Evolutionary conservation across 2,797 vertebrate species (phyloP), one percentile per base, ranked within the genome.

Genomic region (Morelia viridis): DNA sequence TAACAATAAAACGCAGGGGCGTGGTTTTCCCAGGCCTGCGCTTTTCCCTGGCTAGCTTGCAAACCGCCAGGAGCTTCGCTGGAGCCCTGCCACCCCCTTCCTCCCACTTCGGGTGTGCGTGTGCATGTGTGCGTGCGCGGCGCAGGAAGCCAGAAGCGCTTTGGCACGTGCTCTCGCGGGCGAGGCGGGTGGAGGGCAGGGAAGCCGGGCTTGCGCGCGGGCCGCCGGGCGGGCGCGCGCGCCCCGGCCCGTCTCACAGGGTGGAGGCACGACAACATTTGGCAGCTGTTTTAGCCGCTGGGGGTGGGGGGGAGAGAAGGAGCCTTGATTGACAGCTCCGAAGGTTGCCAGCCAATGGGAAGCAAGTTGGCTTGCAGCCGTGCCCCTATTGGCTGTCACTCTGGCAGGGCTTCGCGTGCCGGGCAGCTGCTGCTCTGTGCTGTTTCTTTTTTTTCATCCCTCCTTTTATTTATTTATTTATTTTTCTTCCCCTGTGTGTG

Each of bases 341-440:
- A 88, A 4, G 95, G 89, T 92, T 4, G 91, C 6, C 96, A 96
- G 97, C 98, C 98, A 98, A 98, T 98, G 91, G 95, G 93, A 95
- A 80, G 9, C 0, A 3, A 62, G 95, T 97, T 97, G 97, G 97
- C 97, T 97, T 96, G 96, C 95, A 1, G 96, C 95, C 90, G 94
- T 91, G 93, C 91, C 91, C 89, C 96, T 95, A 96, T 98, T 98
- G 98, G 98, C 98, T 95, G 96, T 89, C 88, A 83, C 95, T 97
- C 97, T 94, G 96, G 96, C 96, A 97, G 97, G 96, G 97, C 97
- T 97, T 98, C 98, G 98, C 98, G 98, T 98, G 98, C 98, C 98
- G 96, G 94, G 96, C 98, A 97, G 98, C 97, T 94, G 97, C 97
- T 76, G 7, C 15, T 22, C 7, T 1, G 35, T 0, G 71, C 35